Conservation (phyloP, 2,113 vertebrate species). For the Zosterops lateralis region DNA sequence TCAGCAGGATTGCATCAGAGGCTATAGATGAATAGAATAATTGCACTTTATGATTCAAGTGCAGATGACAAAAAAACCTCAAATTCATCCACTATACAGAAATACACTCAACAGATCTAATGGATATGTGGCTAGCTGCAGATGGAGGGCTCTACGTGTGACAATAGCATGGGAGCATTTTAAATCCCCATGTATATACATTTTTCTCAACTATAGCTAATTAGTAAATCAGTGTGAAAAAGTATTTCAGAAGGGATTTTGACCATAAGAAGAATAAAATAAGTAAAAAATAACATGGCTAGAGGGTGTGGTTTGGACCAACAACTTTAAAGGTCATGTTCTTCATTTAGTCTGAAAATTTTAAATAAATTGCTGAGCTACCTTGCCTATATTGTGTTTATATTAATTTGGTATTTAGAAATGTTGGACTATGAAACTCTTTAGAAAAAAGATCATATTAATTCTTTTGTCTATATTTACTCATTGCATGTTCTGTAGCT, state of each 20-base stretch:
- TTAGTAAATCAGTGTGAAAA: neutral
- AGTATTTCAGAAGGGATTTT: neutral
- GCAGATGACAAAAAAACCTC: neutral
- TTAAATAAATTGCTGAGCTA: conserved; percentile 21
- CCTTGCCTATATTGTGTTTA: neutral
- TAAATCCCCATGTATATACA: neutral
- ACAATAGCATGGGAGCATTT: neutral
- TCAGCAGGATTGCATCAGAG: neutral
- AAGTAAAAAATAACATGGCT: neutral
- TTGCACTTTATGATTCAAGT: neutral
- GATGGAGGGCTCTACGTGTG: neutral
- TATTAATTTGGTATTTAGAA: neutral
- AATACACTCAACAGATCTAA: neutral
- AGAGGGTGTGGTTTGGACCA: neutral
- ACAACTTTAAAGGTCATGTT: neutral
- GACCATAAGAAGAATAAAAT: neutral
- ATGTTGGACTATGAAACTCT: neutral
- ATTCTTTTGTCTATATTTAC: neutral
- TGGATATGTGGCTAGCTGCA: neutral
- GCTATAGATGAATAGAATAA: neutral
- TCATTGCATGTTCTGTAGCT: neutral
- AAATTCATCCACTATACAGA: neutral
- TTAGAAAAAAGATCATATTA: neutral
- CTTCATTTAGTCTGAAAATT: conserved; percentile 16
- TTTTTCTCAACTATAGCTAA: neutral